Evolutionary conservation across 1,140 invertebrate genomes (phyloP).

Genomic region (Lasaia peninsularis): DNA sequence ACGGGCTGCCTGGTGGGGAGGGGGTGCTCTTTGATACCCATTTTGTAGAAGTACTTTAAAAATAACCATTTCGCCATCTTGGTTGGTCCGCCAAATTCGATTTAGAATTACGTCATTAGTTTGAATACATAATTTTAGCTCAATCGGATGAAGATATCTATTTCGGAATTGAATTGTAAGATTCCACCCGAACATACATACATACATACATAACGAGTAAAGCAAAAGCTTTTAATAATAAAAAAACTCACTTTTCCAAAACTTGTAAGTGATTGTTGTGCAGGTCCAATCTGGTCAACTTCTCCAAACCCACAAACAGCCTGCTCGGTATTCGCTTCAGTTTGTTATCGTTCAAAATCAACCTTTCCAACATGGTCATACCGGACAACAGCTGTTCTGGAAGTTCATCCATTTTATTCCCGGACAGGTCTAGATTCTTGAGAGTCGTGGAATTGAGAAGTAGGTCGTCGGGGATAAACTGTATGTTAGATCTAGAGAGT

Average conservation of each 20-base stretch:
- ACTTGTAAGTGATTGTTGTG: constrained; percentile 13
- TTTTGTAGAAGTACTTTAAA: too few relatives aligned
- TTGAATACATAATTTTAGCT: too few relatives aligned
- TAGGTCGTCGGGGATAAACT: neutral
- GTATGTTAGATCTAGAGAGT: neutral
- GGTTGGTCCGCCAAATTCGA: too few relatives aligned
- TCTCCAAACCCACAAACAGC: neutral
- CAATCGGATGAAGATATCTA: too few relatives aligned
- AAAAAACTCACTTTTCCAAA: constrained; percentile 8
- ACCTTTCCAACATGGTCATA: constrained; percentile 11
- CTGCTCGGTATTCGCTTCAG: neutral
- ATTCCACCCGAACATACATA: too few relatives aligned
- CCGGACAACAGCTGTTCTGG: constrained; percentile 12
- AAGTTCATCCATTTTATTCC: neutral
- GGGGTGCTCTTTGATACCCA: too few relatives aligned
- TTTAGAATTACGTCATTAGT: too few relatives aligned
- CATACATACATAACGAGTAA: too few relatives aligned
- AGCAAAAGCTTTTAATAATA: too few relatives aligned
- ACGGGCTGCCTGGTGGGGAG: too few relatives aligned
- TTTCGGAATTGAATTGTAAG: too few relatives aligned
- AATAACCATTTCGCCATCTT: too few relatives aligned
- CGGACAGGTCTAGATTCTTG: neutral
- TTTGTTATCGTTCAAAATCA: neutral
- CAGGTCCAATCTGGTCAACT: constrained; percentile 21
- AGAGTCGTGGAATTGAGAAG: constrained; percentile 5